phyloP scores from a whole-genome alignment of 2,888 invertebrate species.

The Panopea generosa region DNA sequence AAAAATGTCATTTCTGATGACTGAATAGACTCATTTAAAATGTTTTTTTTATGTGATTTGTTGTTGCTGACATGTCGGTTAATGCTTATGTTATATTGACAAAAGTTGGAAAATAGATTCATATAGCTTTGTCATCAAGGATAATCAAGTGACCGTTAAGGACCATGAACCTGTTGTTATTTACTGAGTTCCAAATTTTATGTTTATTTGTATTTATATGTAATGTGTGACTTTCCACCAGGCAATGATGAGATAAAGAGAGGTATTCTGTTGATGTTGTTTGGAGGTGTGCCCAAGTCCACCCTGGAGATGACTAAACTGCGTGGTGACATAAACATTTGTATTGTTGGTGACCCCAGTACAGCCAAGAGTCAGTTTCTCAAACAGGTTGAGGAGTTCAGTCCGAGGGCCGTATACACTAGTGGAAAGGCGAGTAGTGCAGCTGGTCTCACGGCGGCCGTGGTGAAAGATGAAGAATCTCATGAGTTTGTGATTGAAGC shows the following conservation, averaged over 20 bases:
- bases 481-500: slow-evolving; percentile 99
- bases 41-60: too few relatives aligned
- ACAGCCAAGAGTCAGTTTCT: slow-evolving; percentile 99
- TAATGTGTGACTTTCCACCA: too few relatives aligned
- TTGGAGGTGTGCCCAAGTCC: slow-evolving; percentile 98
- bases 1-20: too few relatives aligned
- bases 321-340: slow-evolving; percentile 98
- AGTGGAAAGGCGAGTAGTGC: slow-evolving; percentile 99
- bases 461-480: slow-evolving; percentile 98
- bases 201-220: too few relatives aligned
- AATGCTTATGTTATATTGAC: too few relatives aligned
- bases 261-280: slow-evolving; percentile 95
- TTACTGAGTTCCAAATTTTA: too few relatives aligned
- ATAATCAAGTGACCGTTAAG: too few relatives aligned
- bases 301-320: slow-evolving; percentile 96
- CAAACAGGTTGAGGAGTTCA: slow-evolving; percentile 97
- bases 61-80: too few relatives aligned
- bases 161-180: too few relatives aligned
- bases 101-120: too few relatives aligned
- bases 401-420: slow-evolving; percentile 98
- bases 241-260: slow-evolving; percentile 97
- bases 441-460: slow-evolving; percentile 99
- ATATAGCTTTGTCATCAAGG: too few relatives aligned
- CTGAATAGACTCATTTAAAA: too few relatives aligned
- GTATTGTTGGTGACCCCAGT: slow-evolving; percentile 99